phyloP scores from a whole-genome alignment of 2,888 invertebrate species.

The Cheilosia impressa region DNA sequence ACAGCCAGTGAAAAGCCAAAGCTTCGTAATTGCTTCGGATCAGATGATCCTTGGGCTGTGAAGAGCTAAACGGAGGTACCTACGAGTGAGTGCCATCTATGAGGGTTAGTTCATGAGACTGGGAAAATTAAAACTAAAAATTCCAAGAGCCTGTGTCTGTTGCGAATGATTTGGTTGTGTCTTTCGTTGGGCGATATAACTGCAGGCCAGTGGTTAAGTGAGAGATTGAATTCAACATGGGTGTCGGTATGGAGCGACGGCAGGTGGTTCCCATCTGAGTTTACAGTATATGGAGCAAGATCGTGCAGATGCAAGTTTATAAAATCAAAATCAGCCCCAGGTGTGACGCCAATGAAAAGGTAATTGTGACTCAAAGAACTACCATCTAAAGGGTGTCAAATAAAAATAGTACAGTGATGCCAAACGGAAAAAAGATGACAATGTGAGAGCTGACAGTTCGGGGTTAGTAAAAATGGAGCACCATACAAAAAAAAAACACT shows the following conservation, averaged over 20 bases:
- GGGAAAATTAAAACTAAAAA: constrained; percentile 47
- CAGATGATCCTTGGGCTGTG: constrained; percentile 20
- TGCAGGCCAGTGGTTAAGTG: constrained; percentile 32
- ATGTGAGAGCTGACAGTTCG: too few relatives aligned
- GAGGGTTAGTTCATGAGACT: constrained; percentile 20
- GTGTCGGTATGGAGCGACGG: not conserved
- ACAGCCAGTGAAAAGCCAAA: constrained; percentile 33
- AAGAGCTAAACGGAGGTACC: not conserved
- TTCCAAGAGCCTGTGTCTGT: constrained; percentile 15
- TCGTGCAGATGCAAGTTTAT: not conserved
- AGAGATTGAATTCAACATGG: constrained; percentile 28
- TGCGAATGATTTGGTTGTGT: constrained; percentile 34
- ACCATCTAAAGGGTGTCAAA: too few relatives aligned
- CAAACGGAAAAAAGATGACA: too few relatives aligned
- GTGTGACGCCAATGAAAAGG: too few relatives aligned
- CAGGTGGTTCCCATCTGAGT: too few relatives aligned
- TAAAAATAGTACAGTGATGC: too few relatives aligned
- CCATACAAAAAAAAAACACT: too few relatives aligned
- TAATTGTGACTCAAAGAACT: too few relatives aligned
- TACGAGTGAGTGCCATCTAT: not conserved
- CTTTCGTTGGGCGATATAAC: constrained; percentile 26
- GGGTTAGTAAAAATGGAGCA: too few relatives aligned
- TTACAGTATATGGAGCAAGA: not conserved
- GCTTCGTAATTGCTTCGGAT: constrained; percentile 60
- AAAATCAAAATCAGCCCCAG: too few relatives aligned